Conservation (phyloP, 2,797 vertebrate species). For the Megaceryle alcyon region DNA sequence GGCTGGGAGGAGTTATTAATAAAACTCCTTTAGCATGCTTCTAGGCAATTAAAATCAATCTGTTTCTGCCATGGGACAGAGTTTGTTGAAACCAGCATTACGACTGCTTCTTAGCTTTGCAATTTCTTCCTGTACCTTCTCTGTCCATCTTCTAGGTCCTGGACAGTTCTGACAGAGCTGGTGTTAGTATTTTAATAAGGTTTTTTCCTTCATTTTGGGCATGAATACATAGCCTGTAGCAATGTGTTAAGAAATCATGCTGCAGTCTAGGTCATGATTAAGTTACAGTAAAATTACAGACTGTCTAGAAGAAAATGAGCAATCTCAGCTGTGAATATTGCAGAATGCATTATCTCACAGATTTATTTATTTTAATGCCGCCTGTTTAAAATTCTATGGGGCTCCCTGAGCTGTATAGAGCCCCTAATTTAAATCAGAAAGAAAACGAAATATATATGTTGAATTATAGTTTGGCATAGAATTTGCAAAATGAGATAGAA, state of each 20-base stretch:
- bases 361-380: slow-evolving; percentile 49
- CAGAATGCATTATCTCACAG: slow-evolving; percentile 5
- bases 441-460: background rate
- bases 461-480: background rate
- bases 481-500: slow-evolving; percentile 4
- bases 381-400: background rate
- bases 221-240: background rate
- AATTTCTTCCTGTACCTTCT: background rate
- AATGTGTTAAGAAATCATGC: background rate
- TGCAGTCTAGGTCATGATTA: background rate
- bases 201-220: background rate
- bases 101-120: background rate
- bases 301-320: slow-evolving; percentile 35
- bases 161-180: background rate
- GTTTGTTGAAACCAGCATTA: background rate
- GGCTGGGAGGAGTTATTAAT: background rate
- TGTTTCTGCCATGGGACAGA: background rate
- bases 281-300: slow-evolving; percentile 32
- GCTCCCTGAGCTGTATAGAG: background rate
- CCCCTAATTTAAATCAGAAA: slow-evolving; percentile 1
- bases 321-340: slow-evolving; percentile 3
- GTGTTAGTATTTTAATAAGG: background rate
- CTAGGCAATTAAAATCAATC: background rate
- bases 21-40: background rate
- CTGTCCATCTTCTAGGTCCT: background rate